A percentile compares a stretch with the other conserved stretches of the same genome.
Evolutionary conservation across 2,888 invertebrate species (phyloP).

Genomic region (Drepanosiphum platanoidis): DNA sequence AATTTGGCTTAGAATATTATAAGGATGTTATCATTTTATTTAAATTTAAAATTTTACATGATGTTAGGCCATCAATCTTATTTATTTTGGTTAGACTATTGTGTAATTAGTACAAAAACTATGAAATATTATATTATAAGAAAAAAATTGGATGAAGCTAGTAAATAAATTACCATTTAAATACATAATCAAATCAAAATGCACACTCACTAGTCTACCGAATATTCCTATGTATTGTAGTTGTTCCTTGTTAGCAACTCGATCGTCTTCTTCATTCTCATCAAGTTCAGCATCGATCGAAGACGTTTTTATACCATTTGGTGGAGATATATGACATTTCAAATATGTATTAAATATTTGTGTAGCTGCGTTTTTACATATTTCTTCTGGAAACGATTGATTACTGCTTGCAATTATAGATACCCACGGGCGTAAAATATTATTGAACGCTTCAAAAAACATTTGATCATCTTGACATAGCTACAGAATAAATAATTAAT

Average conservation of each 20-base stretch:
- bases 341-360: slow-evolving; percentile 83
- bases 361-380: slow-evolving; percentile 69
- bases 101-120: too few relatives aligned
- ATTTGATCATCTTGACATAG: slow-evolving; percentile 69
- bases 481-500: slow-evolving; percentile 66
- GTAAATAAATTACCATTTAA: background rate
- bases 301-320: slow-evolving; percentile 77
- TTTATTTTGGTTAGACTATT: too few relatives aligned
- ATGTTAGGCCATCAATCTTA: too few relatives aligned
- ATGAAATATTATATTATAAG: too few relatives aligned
- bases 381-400: slow-evolving; percentile 66
- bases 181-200: background rate
- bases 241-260: slow-evolving; percentile 76
- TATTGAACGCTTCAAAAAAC: slow-evolving; percentile 77
- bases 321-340: slow-evolving; percentile 82
- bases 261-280: slow-evolving; percentile 75
- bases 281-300: slow-evolving; percentile 71
- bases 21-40: too few relatives aligned
- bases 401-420: slow-evolving; percentile 69
- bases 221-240: slow-evolving; percentile 77
- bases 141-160: too few relatives aligned
- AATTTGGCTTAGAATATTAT: too few relatives aligned
- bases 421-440: slow-evolving; percentile 77
- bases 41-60: too few relatives aligned
- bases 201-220: slow-evolving; percentile 68